Evolutionary conservation across 2,888 invertebrate species (phyloP), one percentile per base, ranked within the genome.

Genomic region (Drosophila paucipuncta): DNA sequence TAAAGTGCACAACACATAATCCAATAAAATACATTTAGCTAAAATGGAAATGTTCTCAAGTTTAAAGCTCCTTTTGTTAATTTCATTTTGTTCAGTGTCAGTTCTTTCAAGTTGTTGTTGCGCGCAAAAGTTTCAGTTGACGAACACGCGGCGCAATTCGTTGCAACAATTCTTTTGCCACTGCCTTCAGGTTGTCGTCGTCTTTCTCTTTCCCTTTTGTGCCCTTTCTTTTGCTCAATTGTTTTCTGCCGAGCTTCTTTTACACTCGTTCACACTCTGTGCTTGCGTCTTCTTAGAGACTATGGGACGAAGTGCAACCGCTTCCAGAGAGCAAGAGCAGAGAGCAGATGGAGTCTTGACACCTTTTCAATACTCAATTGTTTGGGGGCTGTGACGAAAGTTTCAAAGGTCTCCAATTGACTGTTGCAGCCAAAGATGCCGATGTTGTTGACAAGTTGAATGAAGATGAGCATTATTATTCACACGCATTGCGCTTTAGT

Each of bases 41-140:
- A 16, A 47, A 47, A 47, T 16, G 16, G 47, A 25, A 47, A 22
- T 9, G 4, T 9, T 5, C 22, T 16, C n/a, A n/a, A n/a, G 6
- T 11, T 30, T 30, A 30, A 16, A 16, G 47, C 28, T 18, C 10
- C 18, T 11, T 7, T 30, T n/a, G 52, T 52, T 30, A 11, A 52
- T 11, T 54, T 28, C 5, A n/a, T 41, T 72, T 72, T 59, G 22
- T 43, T 41, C 73, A 74, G 73, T 74, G 73, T 47, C 66, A 67
- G 4, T 43, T 30, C 31, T n/a, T 13, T 35, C n/a, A 28, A 16
- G 39, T 47, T 64, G 39, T n/a, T 43, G 35, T 18, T 47, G 16
- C 28, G 57, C 41, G 62, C 41, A 70, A 75, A 83, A 85, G 76
- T 85, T 86, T 81, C 71, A 72, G 83, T 74, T 81, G 74, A 76